phyloP scores from a whole-genome alignment of 2,113 vertebrate species.

The Apeltes quadracus region DNA sequence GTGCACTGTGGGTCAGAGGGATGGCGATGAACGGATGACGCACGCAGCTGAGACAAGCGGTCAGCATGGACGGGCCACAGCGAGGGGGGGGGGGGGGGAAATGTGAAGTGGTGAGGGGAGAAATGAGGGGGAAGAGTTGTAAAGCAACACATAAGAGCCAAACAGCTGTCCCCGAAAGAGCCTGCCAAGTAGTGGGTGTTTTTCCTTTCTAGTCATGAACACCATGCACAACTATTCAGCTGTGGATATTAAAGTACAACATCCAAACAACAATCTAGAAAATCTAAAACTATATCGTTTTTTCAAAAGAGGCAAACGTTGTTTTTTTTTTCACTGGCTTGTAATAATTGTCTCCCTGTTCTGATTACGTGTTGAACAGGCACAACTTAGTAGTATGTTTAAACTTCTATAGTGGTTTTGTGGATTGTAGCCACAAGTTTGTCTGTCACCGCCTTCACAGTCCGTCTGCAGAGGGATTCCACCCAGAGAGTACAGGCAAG shows the following conservation, averaged over 20 bases:
- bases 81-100: neutral
- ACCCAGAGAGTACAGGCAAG: neutral
- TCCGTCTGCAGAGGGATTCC: neutral
- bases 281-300: neutral
- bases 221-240: neutral
- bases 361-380: neutral
- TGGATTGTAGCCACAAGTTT: neutral
- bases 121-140: too few species aligned
- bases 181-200: neutral
- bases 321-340: too few species aligned
- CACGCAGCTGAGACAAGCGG: conserved; percentile 17
- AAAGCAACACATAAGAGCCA: neutral
- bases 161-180: neutral
- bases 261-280: neutral
- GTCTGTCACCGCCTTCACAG: neutral
- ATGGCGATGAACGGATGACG: conserved; percentile 30
- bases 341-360: neutral
- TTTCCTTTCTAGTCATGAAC: neutral
- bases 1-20: conserved; percentile 38
- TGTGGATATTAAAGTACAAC: neutral
- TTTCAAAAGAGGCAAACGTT: neutral
- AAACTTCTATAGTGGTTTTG: neutral
- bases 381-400: neutral
- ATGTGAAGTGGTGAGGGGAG: neutral
- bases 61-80: neutral